Evolutionary conservation across 1,140 invertebrate species (phyloP), one percentile per base, ranked within the genome.

Genomic region (Lepidurus arcticus): DNA sequence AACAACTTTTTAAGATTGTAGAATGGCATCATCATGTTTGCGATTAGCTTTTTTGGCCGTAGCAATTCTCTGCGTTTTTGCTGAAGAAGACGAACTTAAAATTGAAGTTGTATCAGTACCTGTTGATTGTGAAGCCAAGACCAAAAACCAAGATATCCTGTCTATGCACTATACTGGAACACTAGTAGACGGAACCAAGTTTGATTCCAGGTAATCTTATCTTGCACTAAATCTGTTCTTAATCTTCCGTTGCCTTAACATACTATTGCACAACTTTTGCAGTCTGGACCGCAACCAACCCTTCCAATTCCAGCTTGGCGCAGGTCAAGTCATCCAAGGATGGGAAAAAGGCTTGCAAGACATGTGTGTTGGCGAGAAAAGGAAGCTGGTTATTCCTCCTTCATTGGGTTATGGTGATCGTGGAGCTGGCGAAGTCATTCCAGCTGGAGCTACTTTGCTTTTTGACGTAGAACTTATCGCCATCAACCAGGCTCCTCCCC

Each of bases 281-380:
- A 96, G 93, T 84, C 90, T 91, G 82, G 94, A 95, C 84, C 90
- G 94, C 82, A 92, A 94, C 82, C 91, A 94, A 83, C 94, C 94
- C 16, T 96, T 96, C 87, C 91, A 91, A 44, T 96, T 97, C 90
- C 92, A 94, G 86, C 84, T 96, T 79, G 93, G 93, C 42, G 90
- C 92, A 5, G 93, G 93, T 76, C 93, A 95, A 87, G 94, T 95
- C 80, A 95, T 96, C 85, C 94, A 94, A 84, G 94, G 95, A 47
- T 98, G 95, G 96, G 96, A 98, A 73, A 21, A 95, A 85, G 96
- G 96, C 73, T 87, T 98, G 11, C 81, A 90, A 13, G 92, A 94
- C 84, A 98, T 98, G 95, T 98, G 96, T 86, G 92, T 96, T 26
- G 94, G 95, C 83, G 95, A 98, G 85, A 96, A 94, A 84, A 90